Evolutionary conservation across 2,888 invertebrate genomes (phyloP).

Genomic region (Argyresthia goedartella): DNA sequence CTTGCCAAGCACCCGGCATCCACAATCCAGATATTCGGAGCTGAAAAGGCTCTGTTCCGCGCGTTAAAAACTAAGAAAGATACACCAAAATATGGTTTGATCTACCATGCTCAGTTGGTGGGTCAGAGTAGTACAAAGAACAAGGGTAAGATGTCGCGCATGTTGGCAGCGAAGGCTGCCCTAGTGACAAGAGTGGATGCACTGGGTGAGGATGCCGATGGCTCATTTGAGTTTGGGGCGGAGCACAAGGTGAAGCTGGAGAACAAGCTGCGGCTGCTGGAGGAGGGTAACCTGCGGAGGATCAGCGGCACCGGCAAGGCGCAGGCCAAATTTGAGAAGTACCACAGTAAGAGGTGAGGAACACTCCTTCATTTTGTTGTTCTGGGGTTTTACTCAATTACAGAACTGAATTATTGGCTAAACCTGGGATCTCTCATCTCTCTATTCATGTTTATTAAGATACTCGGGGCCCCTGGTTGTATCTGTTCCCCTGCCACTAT

Average conservation of each 20-base stretch:
- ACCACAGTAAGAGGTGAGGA: constrained; percentile 82
- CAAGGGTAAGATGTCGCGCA: constrained; percentile 95
- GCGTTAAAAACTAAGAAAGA: constrained; percentile 97
- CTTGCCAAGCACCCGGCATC: constrained; percentile 98
- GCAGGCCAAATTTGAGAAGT: constrained; percentile 93
- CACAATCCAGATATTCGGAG: constrained; percentile 97
- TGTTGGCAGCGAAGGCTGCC: constrained; percentile 96
- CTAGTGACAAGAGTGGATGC: constrained; percentile 96
- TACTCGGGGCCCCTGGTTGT: no score
- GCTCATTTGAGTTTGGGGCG: constrained; percentile 86
- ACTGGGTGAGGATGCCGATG: constrained; percentile 85
- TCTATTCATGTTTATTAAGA: no score
- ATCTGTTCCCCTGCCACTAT: no score
- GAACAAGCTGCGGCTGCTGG: constrained; percentile 80
- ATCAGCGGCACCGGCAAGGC: constrained; percentile 92
- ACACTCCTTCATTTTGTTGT: background rate
- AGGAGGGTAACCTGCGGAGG: constrained; percentile 85
- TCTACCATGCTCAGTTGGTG: constrained; percentile 95
- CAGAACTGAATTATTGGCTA: background rate
- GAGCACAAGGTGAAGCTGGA: constrained; percentile 93
- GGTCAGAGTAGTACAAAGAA: constrained; percentile 91
- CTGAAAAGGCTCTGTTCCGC: constrained; percentile 97
- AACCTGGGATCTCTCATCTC: background rate
- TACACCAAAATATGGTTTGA: constrained; percentile 98
- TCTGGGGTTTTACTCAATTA: background rate